Evolutionary conservation across 2,888 invertebrate genomes (phyloP).

Genomic region (Omphaloscelis lunosa): DNA sequence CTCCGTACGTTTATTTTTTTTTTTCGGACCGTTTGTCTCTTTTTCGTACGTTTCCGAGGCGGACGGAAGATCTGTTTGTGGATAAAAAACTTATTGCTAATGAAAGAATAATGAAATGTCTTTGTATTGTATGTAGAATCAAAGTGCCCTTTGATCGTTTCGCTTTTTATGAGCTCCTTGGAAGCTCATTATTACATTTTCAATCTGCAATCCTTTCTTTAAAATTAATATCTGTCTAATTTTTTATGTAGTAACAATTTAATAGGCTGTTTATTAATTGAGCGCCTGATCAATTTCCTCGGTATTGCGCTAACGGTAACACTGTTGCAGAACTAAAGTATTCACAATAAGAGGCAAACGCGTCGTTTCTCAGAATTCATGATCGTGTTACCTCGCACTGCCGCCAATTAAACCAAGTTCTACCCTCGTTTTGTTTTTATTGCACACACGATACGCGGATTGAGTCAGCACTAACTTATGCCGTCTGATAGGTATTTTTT

Average conservation of each 20-base stretch:
- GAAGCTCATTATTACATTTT: conserved; percentile 2
- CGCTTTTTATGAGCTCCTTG: conserved; percentile 12
- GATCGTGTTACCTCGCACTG: conserved; percentile 72
- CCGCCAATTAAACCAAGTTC: conserved; percentile 81
- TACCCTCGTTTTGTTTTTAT: conserved; percentile 76
- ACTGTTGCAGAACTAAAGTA: conserved; percentile 54
- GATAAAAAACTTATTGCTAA: conserved; percentile 71
- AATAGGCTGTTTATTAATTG: conserved; percentile 33
- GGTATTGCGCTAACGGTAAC: conserved; percentile 44
- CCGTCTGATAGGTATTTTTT: conserved; percentile 66
- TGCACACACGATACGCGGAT: conserved; percentile 74
- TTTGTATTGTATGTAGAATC: conserved; percentile 60
- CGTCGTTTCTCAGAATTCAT: conserved; percentile 75
- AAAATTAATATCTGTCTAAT: background rate
- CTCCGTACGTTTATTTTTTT: conserved; percentile 77
- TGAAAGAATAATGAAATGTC: conserved; percentile 71
- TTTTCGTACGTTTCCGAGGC: conserved; percentile 70
- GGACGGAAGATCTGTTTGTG: conserved; percentile 54
- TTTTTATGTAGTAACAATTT: background rate
- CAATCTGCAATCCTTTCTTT: background rate
- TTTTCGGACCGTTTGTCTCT: conserved; percentile 69
- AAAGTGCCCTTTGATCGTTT: conserved; percentile 59
- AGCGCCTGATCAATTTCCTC: conserved; percentile 30
- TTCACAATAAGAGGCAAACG: conserved; percentile 61
- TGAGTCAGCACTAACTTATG: conserved; percentile 68